These are phyloP conservation scores for Hycleus phaleratus DNA, from an alignment of 1,140 invertebrate genomes.

Conservation along the genomic window DNA sequence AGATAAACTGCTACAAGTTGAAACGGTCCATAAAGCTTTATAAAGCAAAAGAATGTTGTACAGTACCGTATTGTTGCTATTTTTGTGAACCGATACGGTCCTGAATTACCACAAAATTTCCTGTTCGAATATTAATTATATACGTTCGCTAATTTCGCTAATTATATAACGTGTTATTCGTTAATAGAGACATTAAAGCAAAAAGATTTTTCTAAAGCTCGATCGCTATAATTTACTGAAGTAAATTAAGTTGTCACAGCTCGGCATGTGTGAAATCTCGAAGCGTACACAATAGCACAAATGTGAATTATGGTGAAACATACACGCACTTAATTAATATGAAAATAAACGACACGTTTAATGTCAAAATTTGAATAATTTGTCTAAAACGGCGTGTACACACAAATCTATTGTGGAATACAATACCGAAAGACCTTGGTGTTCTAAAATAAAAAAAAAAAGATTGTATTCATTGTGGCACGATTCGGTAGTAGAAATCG, in stretches of 20 bases:
- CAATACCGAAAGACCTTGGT: not conserved
- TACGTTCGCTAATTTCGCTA: too few species aligned
- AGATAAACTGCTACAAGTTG: too few species aligned
- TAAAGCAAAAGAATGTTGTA: not conserved
- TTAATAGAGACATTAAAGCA: too few species aligned
- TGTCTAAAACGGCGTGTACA: not conserved
- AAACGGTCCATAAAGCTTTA: too few species aligned
- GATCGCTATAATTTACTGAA: constrained; percentile 8
- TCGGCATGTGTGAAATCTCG: constrained; percentile 19
- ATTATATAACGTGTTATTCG: too few species aligned
- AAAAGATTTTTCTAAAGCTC: too few species aligned
- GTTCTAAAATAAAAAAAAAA: too few species aligned
- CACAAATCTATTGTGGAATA: constrained; percentile 3
- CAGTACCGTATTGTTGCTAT: not conserved
- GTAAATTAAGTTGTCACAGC: constrained; percentile 18
- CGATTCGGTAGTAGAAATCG: too few species aligned
- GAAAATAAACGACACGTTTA: constrained; percentile 13
- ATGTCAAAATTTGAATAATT: constrained; percentile 18
- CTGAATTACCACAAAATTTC: too few species aligned
- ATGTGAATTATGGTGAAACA: constrained; percentile 15
- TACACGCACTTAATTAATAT: constrained; percentile 16
- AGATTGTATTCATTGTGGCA: too few species aligned
- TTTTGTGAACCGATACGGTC: too few species aligned
- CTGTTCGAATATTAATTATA: too few species aligned
- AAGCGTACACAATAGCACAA: constrained; percentile 10